Percentiles rank a stretch among this genome's conserved stretches.
These are phyloP conservation scores for Pristionchus mayeri DNA, from an alignment of 2,888 invertebrate genomes.

Conservation along the genomic window DNA sequence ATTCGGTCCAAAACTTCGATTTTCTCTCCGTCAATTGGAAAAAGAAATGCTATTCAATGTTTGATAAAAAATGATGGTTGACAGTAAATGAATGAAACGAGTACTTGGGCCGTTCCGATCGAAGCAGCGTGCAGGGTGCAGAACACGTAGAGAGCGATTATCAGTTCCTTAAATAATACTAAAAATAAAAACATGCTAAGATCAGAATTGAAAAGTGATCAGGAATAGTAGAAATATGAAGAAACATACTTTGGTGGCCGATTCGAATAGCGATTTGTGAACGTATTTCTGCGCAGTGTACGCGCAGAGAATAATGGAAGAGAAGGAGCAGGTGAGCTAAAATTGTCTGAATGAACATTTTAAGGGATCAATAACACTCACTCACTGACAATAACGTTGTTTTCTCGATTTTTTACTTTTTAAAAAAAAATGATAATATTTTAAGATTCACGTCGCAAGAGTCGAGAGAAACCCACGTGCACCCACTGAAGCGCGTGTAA, in stretches of 20 bases:
- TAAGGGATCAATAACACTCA: too few species aligned
- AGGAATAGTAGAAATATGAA: background rate
- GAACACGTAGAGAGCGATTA: background rate
- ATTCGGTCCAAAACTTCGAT: too few species aligned
- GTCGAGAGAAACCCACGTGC: too few species aligned
- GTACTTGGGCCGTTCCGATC: background rate
- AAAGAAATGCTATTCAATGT: background rate
- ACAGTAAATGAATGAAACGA: too few species aligned
- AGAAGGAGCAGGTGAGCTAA: background rate
- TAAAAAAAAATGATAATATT: too few species aligned
- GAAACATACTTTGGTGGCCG: background rate
- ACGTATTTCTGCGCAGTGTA: background rate
- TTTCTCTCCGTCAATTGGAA: background rate
- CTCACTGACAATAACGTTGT: too few species aligned
- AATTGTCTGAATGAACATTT: too few species aligned
- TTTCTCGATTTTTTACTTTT: too few species aligned
- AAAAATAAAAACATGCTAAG: too few species aligned
- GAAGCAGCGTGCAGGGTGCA: background rate
- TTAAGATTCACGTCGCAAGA: too few species aligned
- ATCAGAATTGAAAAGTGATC: too few species aligned
- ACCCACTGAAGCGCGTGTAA: too few species aligned
- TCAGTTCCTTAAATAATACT: background rate
- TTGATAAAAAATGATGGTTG: background rate
- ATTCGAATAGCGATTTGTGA: background rate
- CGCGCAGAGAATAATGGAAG: background rate